Evolutionary conservation across 2,797 vertebrate species (phyloP), one percentile per base, ranked within the genome.

Genomic region (Hoplostethus atlanticus): DNA sequence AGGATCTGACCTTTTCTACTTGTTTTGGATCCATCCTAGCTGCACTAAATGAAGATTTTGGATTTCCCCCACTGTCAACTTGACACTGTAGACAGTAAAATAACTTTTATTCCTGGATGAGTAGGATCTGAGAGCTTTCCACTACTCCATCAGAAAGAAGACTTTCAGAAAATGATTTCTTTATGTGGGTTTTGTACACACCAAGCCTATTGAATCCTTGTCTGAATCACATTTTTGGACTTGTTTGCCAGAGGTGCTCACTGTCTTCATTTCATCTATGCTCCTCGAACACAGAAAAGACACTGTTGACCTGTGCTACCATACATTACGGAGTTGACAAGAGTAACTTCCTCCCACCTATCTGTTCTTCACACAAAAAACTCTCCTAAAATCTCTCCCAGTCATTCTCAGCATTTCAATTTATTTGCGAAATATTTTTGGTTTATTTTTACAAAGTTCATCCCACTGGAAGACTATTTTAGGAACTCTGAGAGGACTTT

Each of bases 401-500:
- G 9, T 42, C 40, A 42, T 30, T 6, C 5, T 6, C 28, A 55
- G 2, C 30, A 55, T 13, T 55, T n/a, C 7, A 13, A 13, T 44
- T 44, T 7, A 47, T 6, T 47, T 47, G 16, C n/a, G 13, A 47
- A n/a, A 47, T 15, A 9, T 10, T 42, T 42, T 42, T 3, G 3
- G 3, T 42, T 42, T 42, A 42, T 11, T 42, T 47, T 47, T 16
- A 1, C 46, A 42, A 42, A 42, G 9, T 42, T 47, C 46, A 15
- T 16, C 46, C 13, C 13, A 63, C 34, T 76, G 25, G 38, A 59
- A 40, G 36, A 67, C 53, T 72, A 58, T 78, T 81, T 67, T n/a
- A 13, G 31, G 57, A 65, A 31, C 21, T 46, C 53, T 9, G 15
- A 34, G 47, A 63, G 9, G 55, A 71, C 40, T 55, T 81, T 79